Percentiles rank a stretch among this genome's conserved stretches.
Evolutionary conservation across 1,140 invertebrate genomes (phyloP).

Genomic region (Oreohelix idahoensis): DNA sequence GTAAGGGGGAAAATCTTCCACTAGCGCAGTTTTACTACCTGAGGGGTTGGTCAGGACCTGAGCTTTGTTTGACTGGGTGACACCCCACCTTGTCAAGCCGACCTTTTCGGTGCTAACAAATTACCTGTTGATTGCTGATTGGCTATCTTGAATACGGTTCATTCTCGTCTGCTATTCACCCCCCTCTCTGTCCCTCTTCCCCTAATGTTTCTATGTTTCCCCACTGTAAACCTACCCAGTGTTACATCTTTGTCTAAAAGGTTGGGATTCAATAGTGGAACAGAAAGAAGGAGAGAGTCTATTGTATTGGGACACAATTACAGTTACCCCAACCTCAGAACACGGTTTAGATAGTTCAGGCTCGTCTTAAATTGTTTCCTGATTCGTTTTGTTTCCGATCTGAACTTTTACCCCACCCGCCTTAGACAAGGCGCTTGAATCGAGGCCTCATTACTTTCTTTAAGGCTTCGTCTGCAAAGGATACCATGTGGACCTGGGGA

Average conservation of each 20-base stretch:
- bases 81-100: constrained; percentile 21
- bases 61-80: constrained; percentile 17
- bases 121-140: constrained; percentile 37
- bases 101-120: not conserved
- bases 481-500: not conserved
- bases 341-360: too few species aligned
- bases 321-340: not conserved
- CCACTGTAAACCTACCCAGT: not conserved
- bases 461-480: not conserved
- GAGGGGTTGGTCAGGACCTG: not conserved
- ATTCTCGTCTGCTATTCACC: not conserved
- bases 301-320: not conserved
- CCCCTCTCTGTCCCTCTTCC: constrained; percentile 6
- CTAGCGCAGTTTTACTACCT: not conserved
- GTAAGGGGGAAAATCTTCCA: not conserved
- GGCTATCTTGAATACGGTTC: not conserved
- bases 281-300: not conserved
- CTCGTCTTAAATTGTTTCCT: not conserved
- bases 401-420: not conserved
- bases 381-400: not conserved
- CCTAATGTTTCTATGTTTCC: not conserved
- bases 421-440: not conserved
- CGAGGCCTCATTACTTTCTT: not conserved
- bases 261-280: not conserved
- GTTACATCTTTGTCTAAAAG: not conserved